Evolutionary conservation across 2,888 invertebrate species (phyloP).

Genomic region (Pollenia griseotomentosa): DNA sequence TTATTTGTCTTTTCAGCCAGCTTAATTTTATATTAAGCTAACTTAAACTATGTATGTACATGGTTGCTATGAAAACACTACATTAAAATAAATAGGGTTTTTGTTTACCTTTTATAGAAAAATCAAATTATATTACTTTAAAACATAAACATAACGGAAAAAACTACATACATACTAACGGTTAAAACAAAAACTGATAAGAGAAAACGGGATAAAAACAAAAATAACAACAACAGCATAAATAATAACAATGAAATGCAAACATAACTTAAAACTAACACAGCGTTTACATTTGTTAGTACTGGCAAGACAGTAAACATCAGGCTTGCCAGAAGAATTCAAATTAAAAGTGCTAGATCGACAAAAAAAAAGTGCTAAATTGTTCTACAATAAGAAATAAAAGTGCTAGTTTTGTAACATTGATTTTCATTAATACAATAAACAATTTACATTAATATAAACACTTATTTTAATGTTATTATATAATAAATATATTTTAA

Average conservation of each 20-base stretch:
- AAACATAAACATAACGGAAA: not conserved
- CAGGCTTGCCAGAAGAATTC: too few species aligned
- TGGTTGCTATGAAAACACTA: not conserved
- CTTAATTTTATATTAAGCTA: not conserved
- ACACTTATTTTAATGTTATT: too few species aligned
- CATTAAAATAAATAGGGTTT: not conserved
- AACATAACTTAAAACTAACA: constrained; percentile 16
- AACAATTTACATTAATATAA: too few species aligned
- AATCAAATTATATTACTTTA: constrained; percentile 2
- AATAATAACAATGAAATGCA: constrained; percentile 6
- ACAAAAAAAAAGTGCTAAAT: too few species aligned
- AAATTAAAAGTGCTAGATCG: too few species aligned
- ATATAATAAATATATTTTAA: too few species aligned
- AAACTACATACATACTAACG: not conserved
- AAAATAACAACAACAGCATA: not conserved
- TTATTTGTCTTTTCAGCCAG: too few species aligned
- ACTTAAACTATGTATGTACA: not conserved
- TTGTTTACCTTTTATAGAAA: constrained; percentile 15
- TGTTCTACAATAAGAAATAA: too few species aligned
- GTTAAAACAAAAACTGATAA: constrained; percentile 10
- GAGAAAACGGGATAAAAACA: not conserved
- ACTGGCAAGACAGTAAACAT: too few species aligned
- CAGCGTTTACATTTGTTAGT: too few species aligned
- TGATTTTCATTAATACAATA: too few species aligned
- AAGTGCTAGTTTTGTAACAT: too few species aligned